Evolutionary conservation across 2,797 vertebrate species (phyloP).

Genomic region (Capromys pilorides): DNA sequence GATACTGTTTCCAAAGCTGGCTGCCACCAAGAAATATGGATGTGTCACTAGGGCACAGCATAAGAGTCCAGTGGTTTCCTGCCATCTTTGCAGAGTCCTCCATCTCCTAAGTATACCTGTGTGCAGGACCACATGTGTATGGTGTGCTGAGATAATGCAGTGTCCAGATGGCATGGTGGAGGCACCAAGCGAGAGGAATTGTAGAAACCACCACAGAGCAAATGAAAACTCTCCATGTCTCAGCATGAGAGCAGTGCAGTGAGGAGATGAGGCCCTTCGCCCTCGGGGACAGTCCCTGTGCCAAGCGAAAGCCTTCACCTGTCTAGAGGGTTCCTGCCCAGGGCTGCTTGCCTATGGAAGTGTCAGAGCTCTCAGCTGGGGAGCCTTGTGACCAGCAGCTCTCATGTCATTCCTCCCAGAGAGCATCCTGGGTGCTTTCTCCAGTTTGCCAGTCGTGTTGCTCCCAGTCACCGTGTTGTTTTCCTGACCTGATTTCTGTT

Average conservation of each 20-base stretch:
- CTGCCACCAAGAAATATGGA: conserved; percentile 63
- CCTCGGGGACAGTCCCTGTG: background rate
- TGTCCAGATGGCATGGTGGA: background rate
- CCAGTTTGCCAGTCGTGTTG: background rate
- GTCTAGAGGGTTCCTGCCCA: background rate
- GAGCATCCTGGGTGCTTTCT: background rate
- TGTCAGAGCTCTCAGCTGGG: background rate
- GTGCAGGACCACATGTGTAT: background rate
- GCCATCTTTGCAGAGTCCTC: background rate
- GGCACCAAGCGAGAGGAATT: conserved; percentile 15
- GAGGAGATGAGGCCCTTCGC: background rate
- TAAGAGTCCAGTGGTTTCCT: conserved; percentile 56
- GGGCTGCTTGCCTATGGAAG: background rate
- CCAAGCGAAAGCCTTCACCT: background rate
- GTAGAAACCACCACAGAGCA: background rate
- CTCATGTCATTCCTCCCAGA: background rate
- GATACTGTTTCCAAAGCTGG: conserved; percentile 38
- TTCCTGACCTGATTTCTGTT: conserved; percentile 36
- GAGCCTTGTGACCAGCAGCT: background rate
- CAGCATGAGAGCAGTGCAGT: background rate
- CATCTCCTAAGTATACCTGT: background rate
- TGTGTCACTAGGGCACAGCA: conserved; percentile 66
- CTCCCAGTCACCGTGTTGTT: background rate
- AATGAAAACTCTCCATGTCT: background rate
- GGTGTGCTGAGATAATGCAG: background rate